Base-by-base conservation (phyloP, 1,140 invertebrate genomes). In the Vanessa atalanta region DNA sequence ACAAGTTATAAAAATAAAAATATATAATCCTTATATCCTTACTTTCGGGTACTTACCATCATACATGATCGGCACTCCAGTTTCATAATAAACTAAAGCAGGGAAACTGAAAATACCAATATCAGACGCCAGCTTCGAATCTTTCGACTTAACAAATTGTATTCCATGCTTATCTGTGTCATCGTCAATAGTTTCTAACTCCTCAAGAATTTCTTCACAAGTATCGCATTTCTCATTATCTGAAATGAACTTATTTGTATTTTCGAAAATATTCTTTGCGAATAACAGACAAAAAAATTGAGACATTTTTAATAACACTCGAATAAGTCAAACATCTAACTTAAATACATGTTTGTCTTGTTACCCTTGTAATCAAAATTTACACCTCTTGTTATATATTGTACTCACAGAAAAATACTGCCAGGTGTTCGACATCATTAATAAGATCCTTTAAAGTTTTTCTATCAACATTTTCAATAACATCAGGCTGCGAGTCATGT, bases 91-190 rank as follows among this genome's bases (percentile, higher is more conserved):
- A 71, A 98, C 97, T 70, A 98, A 93, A 65, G 97, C 96, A 70
- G 97, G 97, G 83, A 98, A 97, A 83, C 97, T 97, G 88, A 97
- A 97, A 83, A 99, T 97, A 67, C 97, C 97, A 83, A 98, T 96
- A 93, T 98, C 97, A 51, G 97, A 96, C 6, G 98, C 97, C 61
- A 98, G 90, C 90, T 97, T 97, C 23, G 96, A 95, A 92, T 98
- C 97, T 84, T 97, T 98, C 1, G 97, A 98, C 87, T 98, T 98
- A 9, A 99, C 97, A 91, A 99, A 98, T 90, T 98, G 97, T 81
- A 98, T 97, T 72, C 97, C 97, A 81, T 97, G 96, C 82, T 97
- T 96, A 85, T 98, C 97, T 11, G 97, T 97, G 79, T 98, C 97
- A 90, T 98, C 98, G 84, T 98, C 98, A 83, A 99, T 98, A 50